These are phyloP conservation scores for Onthophagus sagittarius DNA, from an alignment of 2,888 invertebrate genomes.

Conservation along the genomic window DNA sequence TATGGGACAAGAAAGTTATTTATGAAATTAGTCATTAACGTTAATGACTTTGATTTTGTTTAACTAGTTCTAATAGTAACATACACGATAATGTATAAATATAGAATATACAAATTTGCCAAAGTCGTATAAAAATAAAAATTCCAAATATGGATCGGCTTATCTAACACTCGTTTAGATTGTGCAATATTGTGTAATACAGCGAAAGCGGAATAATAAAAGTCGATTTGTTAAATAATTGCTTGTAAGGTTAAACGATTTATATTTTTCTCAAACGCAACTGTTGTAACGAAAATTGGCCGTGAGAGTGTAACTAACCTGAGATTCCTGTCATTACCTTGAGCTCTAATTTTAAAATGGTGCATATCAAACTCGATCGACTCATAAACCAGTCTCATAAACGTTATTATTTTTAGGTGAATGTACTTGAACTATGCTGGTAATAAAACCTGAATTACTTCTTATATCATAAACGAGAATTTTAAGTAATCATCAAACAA, in stretches of 20 bases:
- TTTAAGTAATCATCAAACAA: too few species aligned
- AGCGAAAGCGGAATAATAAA: background rate
- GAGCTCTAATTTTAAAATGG: background rate
- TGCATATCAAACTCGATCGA: background rate
- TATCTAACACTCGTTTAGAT: background rate
- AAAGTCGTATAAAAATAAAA: background rate
- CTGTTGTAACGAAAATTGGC: background rate
- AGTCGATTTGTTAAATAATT: background rate
- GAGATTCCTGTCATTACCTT: background rate
- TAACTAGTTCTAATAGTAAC: background rate
- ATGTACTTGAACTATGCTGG: background rate
- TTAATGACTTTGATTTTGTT: background rate
- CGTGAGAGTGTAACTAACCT: background rate
- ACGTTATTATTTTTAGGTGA: background rate
- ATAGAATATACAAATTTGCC: background rate
- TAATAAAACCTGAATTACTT: background rate
- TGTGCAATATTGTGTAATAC: background rate
- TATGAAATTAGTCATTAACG: background rate
- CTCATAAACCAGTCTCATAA: background rate
- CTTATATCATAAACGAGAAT: too few species aligned
- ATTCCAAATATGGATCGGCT: background rate
- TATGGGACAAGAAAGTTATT: background rate
- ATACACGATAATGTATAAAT: background rate
- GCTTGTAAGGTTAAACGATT: background rate
- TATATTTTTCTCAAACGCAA: background rate